A percentile compares a stretch with the other conserved stretches of the same genome.
Evolutionary conservation across 2,113 vertebrate genomes (phyloP).

Genomic region (Trachemys scripta): DNA sequence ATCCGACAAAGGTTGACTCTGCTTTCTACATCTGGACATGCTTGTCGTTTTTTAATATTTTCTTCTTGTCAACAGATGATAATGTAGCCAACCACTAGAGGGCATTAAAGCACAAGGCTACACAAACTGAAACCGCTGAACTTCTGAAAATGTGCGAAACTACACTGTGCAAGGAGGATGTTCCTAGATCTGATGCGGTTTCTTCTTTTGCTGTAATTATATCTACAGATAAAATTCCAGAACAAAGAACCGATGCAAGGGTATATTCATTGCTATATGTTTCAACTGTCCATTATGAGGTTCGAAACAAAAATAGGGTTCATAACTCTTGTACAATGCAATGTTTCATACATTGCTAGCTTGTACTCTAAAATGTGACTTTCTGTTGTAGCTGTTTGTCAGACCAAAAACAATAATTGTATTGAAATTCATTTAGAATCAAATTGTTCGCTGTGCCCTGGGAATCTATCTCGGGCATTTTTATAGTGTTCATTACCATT

Average conservation of each 20-base stretch:
- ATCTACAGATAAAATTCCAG: constrained; percentile 45
- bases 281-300: constrained; percentile 6
- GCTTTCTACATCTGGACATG: not conserved
- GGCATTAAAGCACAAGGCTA: constrained; percentile 65
- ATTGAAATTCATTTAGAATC: constrained; percentile 67
- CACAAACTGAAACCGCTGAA: not conserved
- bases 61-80: not conserved
- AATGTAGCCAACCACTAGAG: constrained; percentile 66
- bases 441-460: constrained; percentile 26
- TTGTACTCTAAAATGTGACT: not conserved
- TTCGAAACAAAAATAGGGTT: constrained; percentile 18
- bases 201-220: constrained; percentile 22
- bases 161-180: not conserved
- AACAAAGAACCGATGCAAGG: constrained; percentile 50
- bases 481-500: not conserved
- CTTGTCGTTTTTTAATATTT: not conserved
- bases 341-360: not conserved
- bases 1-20: not conserved
- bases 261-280: not conserved
- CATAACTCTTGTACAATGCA: not conserved
- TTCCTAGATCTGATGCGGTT: not conserved
- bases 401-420: constrained; percentile 42
- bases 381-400: constrained; percentile 28
- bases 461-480: not conserved
- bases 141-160: not conserved